Base-by-base conservation (phyloP, 2,888 invertebrate genomes). In the Panopea generosa region DNA sequence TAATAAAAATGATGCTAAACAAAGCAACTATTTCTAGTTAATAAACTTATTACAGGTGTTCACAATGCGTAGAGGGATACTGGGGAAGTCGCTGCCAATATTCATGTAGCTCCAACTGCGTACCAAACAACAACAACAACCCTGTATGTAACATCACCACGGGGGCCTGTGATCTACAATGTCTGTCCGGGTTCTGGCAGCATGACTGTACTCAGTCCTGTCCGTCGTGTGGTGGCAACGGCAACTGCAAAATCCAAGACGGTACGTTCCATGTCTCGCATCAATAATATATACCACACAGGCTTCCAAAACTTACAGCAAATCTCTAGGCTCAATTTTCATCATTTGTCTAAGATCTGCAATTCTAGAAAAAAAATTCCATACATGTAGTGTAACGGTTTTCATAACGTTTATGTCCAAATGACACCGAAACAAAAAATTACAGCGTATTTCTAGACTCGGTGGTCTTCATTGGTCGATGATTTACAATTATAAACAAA, bases 161-260 rank as follows among this genome's bases (percentile, higher is more conserved):
- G 16, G 78, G 70, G 2, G 50, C 56, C 16, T 78, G 78, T 43
- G 22, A 38, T 1, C 18, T 38, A 2, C 74, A 63, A 1, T 78
- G 78, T 26, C 22, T 55, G 14, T 45, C 70, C 2, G 50, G 50
- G 1, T 60, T 59, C 52, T 78, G 47, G 38, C 61, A 67, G 14
- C 18, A 45, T 2, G 74, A 74, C 59, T 78, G 78, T 29, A 38
- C 45, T 6, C 60, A 50, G 0, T n/a, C n/a, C 1, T 78, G 78
- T 56, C 74, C 74, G 0, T 59, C 67, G 57, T 78, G 78, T 33
- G 27, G 14, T 3, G 59, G 38, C 22, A 29, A 56, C 11, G 67
- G 67, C 18, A 29, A 53, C 3, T 78, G 78, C 49, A 24, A 63
- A 9, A 50, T 65, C 24, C 3, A 40, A 24, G n/a, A 26, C 14